Evolutionary conservation across 2,888 invertebrate genomes (phyloP), one percentile per base, ranked within the genome.

Genomic region (Oxystoma pomonae): DNA sequence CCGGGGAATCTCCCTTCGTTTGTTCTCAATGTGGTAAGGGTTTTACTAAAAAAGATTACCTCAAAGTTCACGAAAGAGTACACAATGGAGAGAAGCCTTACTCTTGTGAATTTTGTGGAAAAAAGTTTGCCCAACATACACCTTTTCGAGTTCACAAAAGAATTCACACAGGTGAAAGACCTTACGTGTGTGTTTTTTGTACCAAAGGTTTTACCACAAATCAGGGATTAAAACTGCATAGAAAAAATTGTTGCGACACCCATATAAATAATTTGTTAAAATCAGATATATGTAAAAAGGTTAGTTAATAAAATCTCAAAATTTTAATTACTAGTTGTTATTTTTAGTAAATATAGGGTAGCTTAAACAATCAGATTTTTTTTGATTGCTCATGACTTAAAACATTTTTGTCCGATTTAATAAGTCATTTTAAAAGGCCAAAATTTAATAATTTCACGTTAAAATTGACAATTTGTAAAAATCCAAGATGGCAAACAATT

Each of bases 11-110:
- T 74, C 86, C 86, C 57, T 84, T 86, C 78, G 81, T 83, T 60
- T 79, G 79, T 60, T 70, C 73, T 21, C 68, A 76, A 9, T 79
- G 79, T 62, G 70, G 70, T 5, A 77, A 74, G 66, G 77, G 77
- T 1, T 80, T 80, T 65, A 78, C 77, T 16, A 79, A 72, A 55
- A 71, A 68, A 53, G 72, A 74, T 56, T 71, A 85, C 77, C 77
- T 86, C 69, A 83, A 83, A 22, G 76, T 84, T 63, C 86, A 86
- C 78, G 84, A 84, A 77, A 81, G 86, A 58, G 84, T 84, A 57
- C 86, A 86, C 77, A 83, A 83, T 0, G 85, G 86, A 0, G 85
- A 86, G 77, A 84, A 84, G 75, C 86, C 86, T 55, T 83, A 85
- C 77, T 81, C 83, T 63, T 86, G 86, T 75, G 78, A 83, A 67